These are phyloP conservation scores for Gymnosoma rotundatum DNA, from an alignment of 2,888 invertebrate genomes.

Conservation along the genomic window DNA sequence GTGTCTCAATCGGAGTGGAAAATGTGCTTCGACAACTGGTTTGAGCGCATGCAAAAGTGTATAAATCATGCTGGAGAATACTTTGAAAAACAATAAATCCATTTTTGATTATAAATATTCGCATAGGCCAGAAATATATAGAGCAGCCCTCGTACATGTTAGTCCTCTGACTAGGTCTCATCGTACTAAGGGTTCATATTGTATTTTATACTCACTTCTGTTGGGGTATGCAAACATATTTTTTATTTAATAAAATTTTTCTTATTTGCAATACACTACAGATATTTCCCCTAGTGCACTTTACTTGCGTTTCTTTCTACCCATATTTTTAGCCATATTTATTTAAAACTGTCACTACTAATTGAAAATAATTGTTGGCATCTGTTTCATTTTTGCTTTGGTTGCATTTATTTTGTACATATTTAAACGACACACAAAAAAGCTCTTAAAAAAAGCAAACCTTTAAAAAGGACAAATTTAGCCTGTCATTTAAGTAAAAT, in stretches of 20 bases:
- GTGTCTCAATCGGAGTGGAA: too few species aligned
- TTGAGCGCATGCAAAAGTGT: too few species aligned
- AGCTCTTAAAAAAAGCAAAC: slow-evolving; percentile 14
- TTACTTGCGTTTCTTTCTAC: background rate
- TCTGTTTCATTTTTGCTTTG: slow-evolving; percentile 42
- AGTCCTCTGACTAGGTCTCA: too few species aligned
- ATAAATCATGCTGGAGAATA: too few species aligned
- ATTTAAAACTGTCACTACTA: slow-evolving; percentile 61
- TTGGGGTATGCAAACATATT: too few species aligned
- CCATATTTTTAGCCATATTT: slow-evolving; percentile 30
- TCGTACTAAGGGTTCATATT: too few species aligned
- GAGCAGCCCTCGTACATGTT: too few species aligned
- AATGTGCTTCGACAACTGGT: too few species aligned
- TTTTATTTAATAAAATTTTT: background rate
- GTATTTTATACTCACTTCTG: too few species aligned
- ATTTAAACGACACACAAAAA: slow-evolving; percentile 13
- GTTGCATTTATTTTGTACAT: slow-evolving; percentile 22
- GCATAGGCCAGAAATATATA: too few species aligned
- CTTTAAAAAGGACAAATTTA: slow-evolving; percentile 25
- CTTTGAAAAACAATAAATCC: too few species aligned
- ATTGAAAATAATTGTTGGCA: slow-evolving; percentile 67
- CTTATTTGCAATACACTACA: background rate
- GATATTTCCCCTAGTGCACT: background rate
- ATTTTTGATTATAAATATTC: too few species aligned
- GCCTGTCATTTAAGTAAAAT: slow-evolving; percentile 11